Evolutionary conservation across 2,113 vertebrate species (phyloP).

Genomic region (Caretta caretta): DNA sequence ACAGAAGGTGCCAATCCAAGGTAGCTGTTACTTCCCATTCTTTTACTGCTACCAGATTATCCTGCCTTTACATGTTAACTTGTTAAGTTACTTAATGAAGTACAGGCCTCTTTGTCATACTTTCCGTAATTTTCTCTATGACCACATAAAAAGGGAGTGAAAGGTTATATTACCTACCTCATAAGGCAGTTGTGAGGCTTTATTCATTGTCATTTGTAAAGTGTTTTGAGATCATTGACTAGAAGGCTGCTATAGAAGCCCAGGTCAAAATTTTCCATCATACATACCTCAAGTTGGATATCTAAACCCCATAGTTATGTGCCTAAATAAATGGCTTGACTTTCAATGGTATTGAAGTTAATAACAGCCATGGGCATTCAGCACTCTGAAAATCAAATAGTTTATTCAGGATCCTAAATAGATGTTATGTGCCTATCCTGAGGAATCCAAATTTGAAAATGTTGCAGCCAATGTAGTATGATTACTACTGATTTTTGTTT

Average conservation of each 20-base stretch:
- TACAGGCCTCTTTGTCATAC: neutral
- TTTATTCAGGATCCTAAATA: neutral
- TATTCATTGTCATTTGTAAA: neutral
- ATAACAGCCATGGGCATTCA: neutral
- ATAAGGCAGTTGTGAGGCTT: neutral
- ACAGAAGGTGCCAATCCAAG: neutral
- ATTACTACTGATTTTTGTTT: neutral
- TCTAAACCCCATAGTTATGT: accelerated
- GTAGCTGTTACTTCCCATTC: neutral
- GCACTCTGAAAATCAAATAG: neutral
- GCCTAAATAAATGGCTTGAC: neutral
- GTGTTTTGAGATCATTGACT: neutral
- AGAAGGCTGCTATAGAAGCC: neutral
- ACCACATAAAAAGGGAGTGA: neutral
- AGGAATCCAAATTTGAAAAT: neutral
- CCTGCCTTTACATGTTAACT: neutral
- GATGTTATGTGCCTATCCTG: neutral
- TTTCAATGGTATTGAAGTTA: neutral
- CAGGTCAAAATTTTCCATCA: neutral
- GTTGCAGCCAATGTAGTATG: neutral
- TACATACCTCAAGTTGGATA: neutral
- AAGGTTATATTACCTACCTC: neutral
- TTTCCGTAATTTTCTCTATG: neutral
- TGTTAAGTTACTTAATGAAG: neutral
- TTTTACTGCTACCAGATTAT: neutral